These are phyloP conservation scores for Mythimna loreyi DNA, from an alignment of 2,888 invertebrate genomes.

Conservation along the genomic window DNA sequence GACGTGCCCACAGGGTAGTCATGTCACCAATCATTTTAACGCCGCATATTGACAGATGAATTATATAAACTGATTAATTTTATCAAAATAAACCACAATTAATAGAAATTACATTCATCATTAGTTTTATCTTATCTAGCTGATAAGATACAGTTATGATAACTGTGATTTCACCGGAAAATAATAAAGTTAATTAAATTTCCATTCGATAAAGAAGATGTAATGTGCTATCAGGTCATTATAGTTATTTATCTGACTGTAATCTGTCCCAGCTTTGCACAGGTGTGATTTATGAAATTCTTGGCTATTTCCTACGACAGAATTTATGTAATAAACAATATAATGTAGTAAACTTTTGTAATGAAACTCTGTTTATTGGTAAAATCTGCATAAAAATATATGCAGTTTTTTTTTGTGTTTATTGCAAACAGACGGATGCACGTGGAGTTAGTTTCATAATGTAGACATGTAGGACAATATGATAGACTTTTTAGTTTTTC, in stretches of 20 bases:
- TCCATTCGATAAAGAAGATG: slow-evolving; percentile 18
- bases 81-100: slow-evolving; percentile 17
- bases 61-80: slow-evolving; percentile 10
- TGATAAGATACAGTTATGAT: no score
- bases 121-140: background rate
- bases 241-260: background rate
- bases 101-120: slow-evolving; percentile 13
- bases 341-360: no score
- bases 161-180: background rate
- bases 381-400: no score
- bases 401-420: no score
- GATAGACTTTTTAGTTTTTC: background rate
- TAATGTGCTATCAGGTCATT: slow-evolving; percentile 18
- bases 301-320: no score
- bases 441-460: no score
- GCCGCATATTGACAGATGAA: background rate
- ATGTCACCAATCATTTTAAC: background rate
- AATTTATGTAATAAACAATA: no score
- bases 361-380: no score
- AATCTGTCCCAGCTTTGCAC: no score
- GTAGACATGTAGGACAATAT: no score
- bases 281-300: no score
- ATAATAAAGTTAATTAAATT: slow-evolving; percentile 8
- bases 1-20: background rate
- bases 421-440: no score